phyloP scores from a whole-genome alignment of 1,140 invertebrate species.

The Caenorhabditis brenneri region DNA sequence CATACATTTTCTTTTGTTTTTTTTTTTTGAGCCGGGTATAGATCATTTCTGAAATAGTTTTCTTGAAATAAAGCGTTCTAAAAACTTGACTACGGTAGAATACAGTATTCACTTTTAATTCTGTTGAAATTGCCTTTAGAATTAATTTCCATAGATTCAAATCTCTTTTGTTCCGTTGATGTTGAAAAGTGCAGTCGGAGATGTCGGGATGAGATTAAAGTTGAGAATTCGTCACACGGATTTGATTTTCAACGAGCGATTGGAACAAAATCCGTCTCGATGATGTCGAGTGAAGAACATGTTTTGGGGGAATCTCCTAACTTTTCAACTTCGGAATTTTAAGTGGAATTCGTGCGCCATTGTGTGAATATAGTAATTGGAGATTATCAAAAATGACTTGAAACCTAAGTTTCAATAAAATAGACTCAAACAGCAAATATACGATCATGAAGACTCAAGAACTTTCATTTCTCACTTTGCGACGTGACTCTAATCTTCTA shows the following conservation, averaged over 20 bases:
- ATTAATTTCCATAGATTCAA: background rate
- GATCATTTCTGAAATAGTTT: background rate
- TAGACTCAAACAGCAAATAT: too few relatives aligned
- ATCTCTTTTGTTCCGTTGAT: background rate
- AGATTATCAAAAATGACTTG: too few relatives aligned
- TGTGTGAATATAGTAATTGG: too few relatives aligned
- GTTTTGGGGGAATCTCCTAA: too few relatives aligned
- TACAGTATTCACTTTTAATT: background rate
- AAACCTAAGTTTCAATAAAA: too few relatives aligned
- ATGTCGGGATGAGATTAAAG: background rate
- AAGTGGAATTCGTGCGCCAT: too few relatives aligned
- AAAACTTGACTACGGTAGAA: background rate
- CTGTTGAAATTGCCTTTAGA: background rate
- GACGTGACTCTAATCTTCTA: too few relatives aligned
- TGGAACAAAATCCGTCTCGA: too few relatives aligned
- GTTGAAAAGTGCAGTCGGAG: background rate
- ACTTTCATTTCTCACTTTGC: too few relatives aligned
- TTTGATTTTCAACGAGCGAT: background rate
- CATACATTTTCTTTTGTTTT: background rate
- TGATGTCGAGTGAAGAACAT: too few relatives aligned
- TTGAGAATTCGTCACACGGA: background rate
- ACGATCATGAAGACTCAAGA: too few relatives aligned
- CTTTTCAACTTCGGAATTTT: too few relatives aligned
- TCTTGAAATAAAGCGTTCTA: background rate
- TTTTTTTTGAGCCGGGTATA: background rate